These are phyloP conservation scores for Protobothrops flavoviridis DNA, from an alignment of 2,113 vertebrate genomes.

Conservation along the genomic window DNA sequence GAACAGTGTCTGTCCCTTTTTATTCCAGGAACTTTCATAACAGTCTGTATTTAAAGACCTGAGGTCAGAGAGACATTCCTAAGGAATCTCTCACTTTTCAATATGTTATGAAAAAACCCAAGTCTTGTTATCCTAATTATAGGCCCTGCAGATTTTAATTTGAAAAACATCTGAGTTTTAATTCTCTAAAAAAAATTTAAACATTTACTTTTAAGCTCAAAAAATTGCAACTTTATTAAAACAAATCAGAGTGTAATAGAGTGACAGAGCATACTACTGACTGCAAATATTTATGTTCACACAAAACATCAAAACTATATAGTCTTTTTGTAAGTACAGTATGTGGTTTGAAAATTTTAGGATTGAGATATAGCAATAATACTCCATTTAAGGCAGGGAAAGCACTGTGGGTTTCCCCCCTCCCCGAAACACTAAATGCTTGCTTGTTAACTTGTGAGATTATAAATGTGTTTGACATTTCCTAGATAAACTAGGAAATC, in stretches of 20 bases:
- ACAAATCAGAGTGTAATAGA: background rate
- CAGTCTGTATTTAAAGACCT: slow-evolving; percentile 57
- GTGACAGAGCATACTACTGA: background rate
- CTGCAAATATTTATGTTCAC: background rate
- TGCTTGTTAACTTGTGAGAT: background rate
- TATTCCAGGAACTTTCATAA: slow-evolving; percentile 69
- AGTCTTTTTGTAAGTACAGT: background rate
- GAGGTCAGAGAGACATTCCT: slow-evolving; percentile 72
- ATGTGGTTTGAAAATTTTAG: background rate
- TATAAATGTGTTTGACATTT: background rate
- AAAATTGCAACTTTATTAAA: background rate
- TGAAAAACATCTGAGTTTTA: background rate
- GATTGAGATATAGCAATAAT: background rate
- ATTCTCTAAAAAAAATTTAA: background rate
- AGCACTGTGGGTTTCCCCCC: background rate
- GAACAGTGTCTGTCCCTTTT: slow-evolving; percentile 26
- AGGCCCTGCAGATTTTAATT: background rate
- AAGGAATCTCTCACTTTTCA: slow-evolving; percentile 60
- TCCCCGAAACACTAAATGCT: background rate
- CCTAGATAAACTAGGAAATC: background rate
- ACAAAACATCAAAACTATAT: background rate
- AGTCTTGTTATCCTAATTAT: slow-evolving; percentile 17
- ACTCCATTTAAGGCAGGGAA: background rate
- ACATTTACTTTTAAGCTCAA: background rate
- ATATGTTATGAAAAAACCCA: slow-evolving; percentile 58